Evolutionary conservation across 37 sponge, comb jelly and placozoan genomes (phyloP), one percentile per base, ranked within the genome.

Genomic region (Lycopodina hypogea): DNA sequence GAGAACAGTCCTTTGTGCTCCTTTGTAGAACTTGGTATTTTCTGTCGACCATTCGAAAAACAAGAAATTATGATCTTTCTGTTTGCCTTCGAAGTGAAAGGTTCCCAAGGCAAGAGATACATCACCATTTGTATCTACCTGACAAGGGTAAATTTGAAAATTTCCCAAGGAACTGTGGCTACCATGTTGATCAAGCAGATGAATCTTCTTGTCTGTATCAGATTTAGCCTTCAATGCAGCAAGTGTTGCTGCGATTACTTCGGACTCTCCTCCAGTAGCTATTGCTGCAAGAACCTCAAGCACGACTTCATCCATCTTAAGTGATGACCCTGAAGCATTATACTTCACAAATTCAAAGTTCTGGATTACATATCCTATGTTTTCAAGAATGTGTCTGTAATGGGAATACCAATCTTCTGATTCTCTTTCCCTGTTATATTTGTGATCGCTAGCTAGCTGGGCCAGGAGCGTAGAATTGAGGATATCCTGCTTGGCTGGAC

Each of bases 221-320:
- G 39, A 17, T 28, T 35, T 33, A 2, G 19, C 21, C 3, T 38
- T 7, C 8, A 68, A 6, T 68, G 68, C 68, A 68, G 29, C 39
- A 19, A 68, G 37, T 33, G 37, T 32, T 6, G 36, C 68, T 14
- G 36, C 39, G 15, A 19, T 37, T 62, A 62, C 26, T 8, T 15
- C 63, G 38, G 34, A 18, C 6, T 6, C 6, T 8, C 19, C 21
- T 6, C 36, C 40, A 7, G 39, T 35, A 33, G 21, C 11, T 21
- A 8, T 19, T 35, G 68, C 8, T 9, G 8, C 39, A 9, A 68
- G 28, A 36, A 36, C 19, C 21, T 68, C 39, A 6, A 68, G 11
- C 36, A 68, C 68, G 9, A 68, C 68, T 68, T 30, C 34, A 19
- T 68, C 68, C 68, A 68, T 68, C 29, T 18, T 28, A 35, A 68